Conservation (phyloP, 1,140 invertebrate species). For the Megathymus violae region DNA sequence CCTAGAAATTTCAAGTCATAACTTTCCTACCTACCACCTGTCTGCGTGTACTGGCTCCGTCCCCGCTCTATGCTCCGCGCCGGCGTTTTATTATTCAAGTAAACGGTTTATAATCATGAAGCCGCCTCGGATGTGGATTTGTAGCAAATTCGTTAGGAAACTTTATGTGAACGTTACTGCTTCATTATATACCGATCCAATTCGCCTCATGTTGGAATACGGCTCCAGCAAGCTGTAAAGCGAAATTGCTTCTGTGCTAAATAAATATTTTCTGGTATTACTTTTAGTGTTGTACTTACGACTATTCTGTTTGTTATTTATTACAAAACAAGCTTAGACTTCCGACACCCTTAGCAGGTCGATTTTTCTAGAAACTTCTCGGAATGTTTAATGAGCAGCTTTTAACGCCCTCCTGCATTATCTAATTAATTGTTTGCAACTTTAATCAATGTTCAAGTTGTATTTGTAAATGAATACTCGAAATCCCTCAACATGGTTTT, state of each 20-base stretch:
- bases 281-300: too few relatives aligned
- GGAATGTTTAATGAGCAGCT: too few relatives aligned
- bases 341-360: too few relatives aligned
- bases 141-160: constrained; percentile 47
- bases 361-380: too few relatives aligned
- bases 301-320: neutral
- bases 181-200: constrained; percentile 27
- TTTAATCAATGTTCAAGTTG: too few relatives aligned
- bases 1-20: neutral
- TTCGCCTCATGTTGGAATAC: neutral
- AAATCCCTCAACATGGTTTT: too few relatives aligned
- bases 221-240: constrained; percentile 3
- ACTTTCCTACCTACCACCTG: neutral
- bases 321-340: neutral
- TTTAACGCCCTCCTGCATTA: too few relatives aligned
- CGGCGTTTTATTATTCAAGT: constrained; percentile 46
- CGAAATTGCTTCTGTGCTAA: constrained; percentile 5
- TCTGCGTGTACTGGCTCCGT: neutral
- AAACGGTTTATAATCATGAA: constrained; percentile 48
- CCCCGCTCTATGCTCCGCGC: constrained; percentile 1
- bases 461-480: too few relatives aligned
- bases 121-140: constrained; percentile 36
- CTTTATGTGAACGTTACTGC: constrained; percentile 36
- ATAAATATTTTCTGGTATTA: constrained; percentile 9
- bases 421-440: too few relatives aligned